phyloP scores from a whole-genome alignment of 2,113 vertebrate species.

The Phocoena sinus region DNA sequence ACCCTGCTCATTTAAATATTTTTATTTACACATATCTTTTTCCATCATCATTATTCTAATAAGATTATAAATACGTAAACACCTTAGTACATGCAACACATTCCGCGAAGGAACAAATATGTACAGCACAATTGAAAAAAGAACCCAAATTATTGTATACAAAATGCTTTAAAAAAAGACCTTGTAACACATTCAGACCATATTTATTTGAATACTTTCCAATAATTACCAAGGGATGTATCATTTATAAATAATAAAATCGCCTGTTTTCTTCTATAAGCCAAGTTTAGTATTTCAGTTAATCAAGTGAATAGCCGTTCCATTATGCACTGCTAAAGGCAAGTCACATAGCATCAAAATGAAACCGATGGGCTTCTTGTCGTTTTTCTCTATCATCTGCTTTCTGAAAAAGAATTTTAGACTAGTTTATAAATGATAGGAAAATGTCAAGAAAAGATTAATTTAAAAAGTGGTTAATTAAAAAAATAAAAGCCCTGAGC shows the following conservation, averaged over 20 bases:
- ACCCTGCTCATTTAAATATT: constrained; percentile 53
- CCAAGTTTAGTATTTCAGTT: constrained; percentile 59
- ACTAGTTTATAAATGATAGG: background rate
- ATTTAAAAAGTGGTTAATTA: background rate
- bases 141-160: constrained; percentile 60
- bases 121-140: constrained; percentile 68
- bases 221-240: constrained; percentile 80
- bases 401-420: constrained; percentile 89
- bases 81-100: constrained; percentile 64
- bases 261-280: constrained; percentile 47
- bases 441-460: background rate
- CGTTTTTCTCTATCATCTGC: constrained; percentile 98
- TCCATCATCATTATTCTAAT: constrained; percentile 52
- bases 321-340: constrained; percentile 63
- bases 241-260: constrained; percentile 79
- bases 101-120: constrained; percentile 69
- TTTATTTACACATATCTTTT: constrained; percentile 74
- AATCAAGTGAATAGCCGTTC: constrained; percentile 61
- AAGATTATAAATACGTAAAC: constrained; percentile 58
- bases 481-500: background rate
- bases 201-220: constrained; percentile 72
- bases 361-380: constrained; percentile 98
- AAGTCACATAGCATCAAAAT: constrained; percentile 98
- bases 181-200: constrained; percentile 64
- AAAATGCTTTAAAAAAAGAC: constrained; percentile 68